A percentile compares a stretch with the other conserved stretches of the same genome.
Evolutionary conservation across 2,888 invertebrate genomes (phyloP).

Genomic region (Rosalia funebris): DNA sequence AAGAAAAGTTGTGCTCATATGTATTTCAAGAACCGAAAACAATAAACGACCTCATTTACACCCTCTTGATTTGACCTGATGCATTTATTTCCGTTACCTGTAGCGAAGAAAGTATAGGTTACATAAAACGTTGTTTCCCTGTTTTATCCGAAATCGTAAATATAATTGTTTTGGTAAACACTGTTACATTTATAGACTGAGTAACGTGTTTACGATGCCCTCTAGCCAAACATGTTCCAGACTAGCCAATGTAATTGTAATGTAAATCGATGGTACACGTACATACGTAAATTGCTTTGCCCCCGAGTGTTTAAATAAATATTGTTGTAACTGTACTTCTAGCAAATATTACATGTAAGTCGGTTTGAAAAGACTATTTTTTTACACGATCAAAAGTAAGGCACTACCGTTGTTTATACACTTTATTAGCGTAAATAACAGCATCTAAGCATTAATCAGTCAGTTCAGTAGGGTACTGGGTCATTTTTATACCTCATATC

Average conservation of each 20-base stretch:
- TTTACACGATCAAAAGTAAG: slow-evolving; percentile 3
- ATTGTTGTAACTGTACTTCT: slow-evolving; percentile 6
- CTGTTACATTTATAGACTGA: slow-evolving; percentile 10
- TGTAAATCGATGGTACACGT: too few species aligned
- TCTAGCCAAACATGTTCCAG: too few species aligned
- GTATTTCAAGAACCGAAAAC: too few species aligned
- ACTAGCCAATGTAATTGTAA: too few species aligned
- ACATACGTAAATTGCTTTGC: too few species aligned
- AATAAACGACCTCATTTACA: too few species aligned
- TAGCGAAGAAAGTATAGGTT: too few species aligned
- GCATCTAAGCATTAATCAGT: not conserved
- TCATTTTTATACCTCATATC: not conserved
- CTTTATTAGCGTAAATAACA: not conserved
- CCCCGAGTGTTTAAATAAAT: not conserved
- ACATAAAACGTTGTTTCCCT: too few species aligned
- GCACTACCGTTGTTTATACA: slow-evolving; percentile 12
- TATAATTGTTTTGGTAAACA: slow-evolving; percentile 10
- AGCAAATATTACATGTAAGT: slow-evolving; percentile 24
- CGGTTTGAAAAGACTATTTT: not conserved
- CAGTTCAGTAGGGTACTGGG: not conserved
- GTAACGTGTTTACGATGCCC: slow-evolving; percentile 4
- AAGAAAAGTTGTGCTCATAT: too few species aligned
- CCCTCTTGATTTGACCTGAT: too few species aligned
- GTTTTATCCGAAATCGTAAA: not conserved
- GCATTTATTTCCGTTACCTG: too few species aligned